Conservation (phyloP, 2,888 invertebrate species). For the Holacanthella duospinosa region DNA sequence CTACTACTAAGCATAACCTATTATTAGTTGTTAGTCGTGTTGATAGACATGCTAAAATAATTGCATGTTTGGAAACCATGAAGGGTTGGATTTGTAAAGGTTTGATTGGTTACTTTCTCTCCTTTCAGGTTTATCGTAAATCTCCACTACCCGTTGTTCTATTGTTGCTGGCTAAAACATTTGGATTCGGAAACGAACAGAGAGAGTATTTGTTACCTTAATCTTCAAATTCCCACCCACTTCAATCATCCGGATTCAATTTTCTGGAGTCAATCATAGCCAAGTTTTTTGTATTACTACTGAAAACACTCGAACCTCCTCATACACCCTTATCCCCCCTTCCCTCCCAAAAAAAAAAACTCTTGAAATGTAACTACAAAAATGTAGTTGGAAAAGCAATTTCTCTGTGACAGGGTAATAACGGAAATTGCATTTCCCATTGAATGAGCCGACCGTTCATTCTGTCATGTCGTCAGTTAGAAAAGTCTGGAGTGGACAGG, state of each 20-base stretch:
- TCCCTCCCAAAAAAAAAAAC: neutral
- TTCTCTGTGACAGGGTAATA: slow-evolving; percentile 1
- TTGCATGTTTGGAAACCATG: neutral
- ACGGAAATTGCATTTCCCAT: slow-evolving; percentile 2
- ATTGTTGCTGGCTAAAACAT: too few relatives aligned
- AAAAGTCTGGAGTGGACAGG: neutral
- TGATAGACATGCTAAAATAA: too few relatives aligned
- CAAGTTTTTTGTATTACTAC: too few relatives aligned
- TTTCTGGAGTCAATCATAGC: slow-evolving; percentile 3
- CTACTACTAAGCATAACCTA: neutral
- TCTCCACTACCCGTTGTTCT: too few relatives aligned
- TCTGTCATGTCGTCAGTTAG: neutral
- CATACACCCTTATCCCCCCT: neutral
- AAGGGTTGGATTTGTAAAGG: too few relatives aligned
- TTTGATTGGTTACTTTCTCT: too few relatives aligned
- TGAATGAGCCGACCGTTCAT: neutral
- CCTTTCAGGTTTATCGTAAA: too few relatives aligned
- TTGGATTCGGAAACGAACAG: too few relatives aligned
- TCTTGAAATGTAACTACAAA: neutral
- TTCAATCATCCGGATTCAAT: too few relatives aligned
- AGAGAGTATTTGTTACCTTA: neutral
- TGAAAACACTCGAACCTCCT: too few relatives aligned
- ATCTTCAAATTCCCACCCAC: neutral
- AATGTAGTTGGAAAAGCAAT: slow-evolving; percentile 5
- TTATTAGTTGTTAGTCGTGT: too few relatives aligned